Percentiles rank a stretch among this genome's conserved stretches.
These are phyloP conservation scores for Lasioglossum oenotherae DNA, from an alignment of 2,888 invertebrate species.

Conservation along the genomic window DNA sequence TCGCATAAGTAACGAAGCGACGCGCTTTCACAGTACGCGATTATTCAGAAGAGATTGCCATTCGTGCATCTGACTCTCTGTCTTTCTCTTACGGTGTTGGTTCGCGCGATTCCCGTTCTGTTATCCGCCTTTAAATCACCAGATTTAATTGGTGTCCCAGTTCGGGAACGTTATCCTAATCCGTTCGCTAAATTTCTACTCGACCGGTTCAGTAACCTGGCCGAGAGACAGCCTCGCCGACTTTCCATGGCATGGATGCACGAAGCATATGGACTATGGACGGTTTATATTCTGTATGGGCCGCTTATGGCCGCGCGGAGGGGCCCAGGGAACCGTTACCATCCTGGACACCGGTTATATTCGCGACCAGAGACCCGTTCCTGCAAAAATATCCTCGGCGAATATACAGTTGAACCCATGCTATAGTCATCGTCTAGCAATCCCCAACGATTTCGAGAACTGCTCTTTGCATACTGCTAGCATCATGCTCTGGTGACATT, in stretches of 20 bases:
- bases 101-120: background rate
- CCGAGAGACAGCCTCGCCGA: constrained; percentile 6
- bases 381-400: constrained; percentile 37
- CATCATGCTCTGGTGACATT: background rate
- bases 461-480: background rate
- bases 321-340: constrained; percentile 57
- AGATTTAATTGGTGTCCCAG: constrained; percentile 30
- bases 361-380: constrained; percentile 26
- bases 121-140: constrained; percentile 6
- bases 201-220: constrained; percentile 41
- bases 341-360: constrained; percentile 37
- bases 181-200: constrained; percentile 42
- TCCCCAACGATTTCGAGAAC: background rate
- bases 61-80: background rate
- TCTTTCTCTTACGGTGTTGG: background rate
- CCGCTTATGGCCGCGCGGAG: constrained; percentile 30
- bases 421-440: background rate
- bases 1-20: background rate
- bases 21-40: background rate
- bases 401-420: constrained; percentile 33
- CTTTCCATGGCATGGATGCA: constrained; percentile 39
- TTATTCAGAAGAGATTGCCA: constrained; percentile 11
- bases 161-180: constrained; percentile 34
- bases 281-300: background rate
- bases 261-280: constrained; percentile 22